Conservation (phyloP, 2,888 invertebrate genomes). For the Morinoia aosen region DNA sequence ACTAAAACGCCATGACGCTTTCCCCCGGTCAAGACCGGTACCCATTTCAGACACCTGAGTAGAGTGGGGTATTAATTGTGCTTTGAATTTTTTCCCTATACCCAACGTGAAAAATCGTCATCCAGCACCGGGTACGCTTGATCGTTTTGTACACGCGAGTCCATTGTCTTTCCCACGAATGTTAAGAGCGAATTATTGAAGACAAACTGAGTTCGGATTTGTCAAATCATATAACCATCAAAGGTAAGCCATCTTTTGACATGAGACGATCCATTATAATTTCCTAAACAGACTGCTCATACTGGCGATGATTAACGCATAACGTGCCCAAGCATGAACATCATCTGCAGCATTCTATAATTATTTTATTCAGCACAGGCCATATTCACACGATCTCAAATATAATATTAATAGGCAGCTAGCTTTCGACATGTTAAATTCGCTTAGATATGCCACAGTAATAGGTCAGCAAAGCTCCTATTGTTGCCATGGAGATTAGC, state of each 20-base stretch:
- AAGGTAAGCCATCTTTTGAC: neutral
- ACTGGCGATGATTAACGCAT: neutral
- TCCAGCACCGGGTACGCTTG: too few relatives aligned
- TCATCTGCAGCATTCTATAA: neutral
- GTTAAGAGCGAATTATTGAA: neutral
- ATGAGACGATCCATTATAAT: neutral
- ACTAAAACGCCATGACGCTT: too few relatives aligned
- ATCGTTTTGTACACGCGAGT: neutral
- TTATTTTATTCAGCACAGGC: neutral
- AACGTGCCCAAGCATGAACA: neutral
- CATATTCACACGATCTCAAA: neutral
- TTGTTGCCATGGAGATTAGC: neutral
- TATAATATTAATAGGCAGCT: neutral
- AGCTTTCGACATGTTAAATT: neutral
- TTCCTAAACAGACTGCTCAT: neutral
- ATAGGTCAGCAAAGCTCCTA: neutral
- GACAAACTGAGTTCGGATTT: too few relatives aligned
- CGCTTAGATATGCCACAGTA: neutral
- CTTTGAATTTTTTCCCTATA: too few relatives aligned
- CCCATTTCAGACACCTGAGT: too few relatives aligned
- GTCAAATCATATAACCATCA: neutral
- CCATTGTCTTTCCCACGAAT: neutral
- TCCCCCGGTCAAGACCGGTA: too few relatives aligned
- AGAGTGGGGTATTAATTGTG: too few relatives aligned
- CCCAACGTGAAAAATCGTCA: too few relatives aligned